Conservation (phyloP, 2,797 vertebrate species). For the Hylomyscus alleni region DNA sequence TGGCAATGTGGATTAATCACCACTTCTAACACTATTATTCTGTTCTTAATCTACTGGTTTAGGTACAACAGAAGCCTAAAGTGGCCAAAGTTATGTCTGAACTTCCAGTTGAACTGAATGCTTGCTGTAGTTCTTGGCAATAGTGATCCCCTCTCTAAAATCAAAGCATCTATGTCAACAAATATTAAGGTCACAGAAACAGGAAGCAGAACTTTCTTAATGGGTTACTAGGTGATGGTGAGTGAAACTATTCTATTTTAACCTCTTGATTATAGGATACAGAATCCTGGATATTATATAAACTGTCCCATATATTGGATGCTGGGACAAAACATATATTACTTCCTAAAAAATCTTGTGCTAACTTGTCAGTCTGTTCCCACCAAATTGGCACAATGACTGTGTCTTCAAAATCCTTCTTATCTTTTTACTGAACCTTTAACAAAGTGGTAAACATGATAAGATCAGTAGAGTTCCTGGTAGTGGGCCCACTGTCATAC, state of each 20-base stretch:
- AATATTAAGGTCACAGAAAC: not conserved
- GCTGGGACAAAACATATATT: not conserved
- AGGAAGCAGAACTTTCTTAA: not conserved
- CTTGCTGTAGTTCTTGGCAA: not conserved
- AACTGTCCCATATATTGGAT: not conserved
- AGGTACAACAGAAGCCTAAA: not conserved
- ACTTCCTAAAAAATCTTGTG: not conserved
- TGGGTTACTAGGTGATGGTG: not conserved
- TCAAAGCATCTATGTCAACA: not conserved
- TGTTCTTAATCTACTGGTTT: not conserved
- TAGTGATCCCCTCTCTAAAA: not conserved
- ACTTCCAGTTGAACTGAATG: not conserved
- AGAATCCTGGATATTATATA: not conserved
- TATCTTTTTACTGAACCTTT: not conserved
- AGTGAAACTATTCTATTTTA: not conserved
- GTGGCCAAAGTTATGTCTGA: not conserved
- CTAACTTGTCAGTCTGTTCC: not conserved
- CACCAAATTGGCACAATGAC: not conserved
- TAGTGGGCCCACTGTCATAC: not conserved
- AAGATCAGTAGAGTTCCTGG: not conserved
- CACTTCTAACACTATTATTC: not conserved
- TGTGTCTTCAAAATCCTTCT: not conserved
- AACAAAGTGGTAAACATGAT: not conserved
- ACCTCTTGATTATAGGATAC: not conserved
- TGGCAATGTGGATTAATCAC: not conserved